Percentiles rank a stretch among this genome's conserved stretches.
These are phyloP conservation scores for Cynodonichthys magdalenae DNA, from an alignment of 2,797 vertebrate species.

Conservation along the genomic window DNA sequence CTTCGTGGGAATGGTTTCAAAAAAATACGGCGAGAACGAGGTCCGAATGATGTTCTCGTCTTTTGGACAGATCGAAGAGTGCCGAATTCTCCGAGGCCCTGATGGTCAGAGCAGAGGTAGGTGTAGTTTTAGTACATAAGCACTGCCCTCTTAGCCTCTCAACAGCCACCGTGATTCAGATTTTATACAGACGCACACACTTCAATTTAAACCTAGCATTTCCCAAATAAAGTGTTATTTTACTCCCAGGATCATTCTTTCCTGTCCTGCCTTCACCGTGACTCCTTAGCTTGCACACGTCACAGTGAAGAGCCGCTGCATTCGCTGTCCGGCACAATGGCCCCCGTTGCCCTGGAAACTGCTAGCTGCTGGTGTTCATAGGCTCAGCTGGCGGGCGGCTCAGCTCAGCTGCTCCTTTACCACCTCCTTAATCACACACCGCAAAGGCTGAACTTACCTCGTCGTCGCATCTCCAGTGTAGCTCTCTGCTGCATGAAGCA, in stretches of 20 bases:
- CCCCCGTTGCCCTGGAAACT: slow-evolving; percentile 74
- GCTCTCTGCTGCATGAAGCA: slow-evolving; percentile 56
- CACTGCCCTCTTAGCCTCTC: slow-evolving; percentile 14
- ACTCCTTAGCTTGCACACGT: slow-evolving; percentile 55
- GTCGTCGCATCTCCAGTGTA: slow-evolving; percentile 60
- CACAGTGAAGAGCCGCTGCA: slow-evolving; percentile 54
- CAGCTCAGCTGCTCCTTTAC: slow-evolving; percentile 65
- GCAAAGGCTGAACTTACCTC: slow-evolving; percentile 75
- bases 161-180: slow-evolving; percentile 43
- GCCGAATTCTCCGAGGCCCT: slow-evolving; percentile 94
- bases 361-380: slow-evolving; percentile 70
- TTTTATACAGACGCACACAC: slow-evolving; percentile 45
- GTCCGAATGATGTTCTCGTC: slow-evolving; percentile 98
- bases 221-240: slow-evolving; percentile 55
- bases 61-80: slow-evolving; percentile 97
- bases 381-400: slow-evolving; percentile 78
- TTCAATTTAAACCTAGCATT: slow-evolving; percentile 24
- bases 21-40: slow-evolving; percentile 98
- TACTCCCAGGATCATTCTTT: slow-evolving; percentile 58
- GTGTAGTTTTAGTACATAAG: slow-evolving; percentile 51
- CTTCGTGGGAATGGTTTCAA: slow-evolving; percentile 98
- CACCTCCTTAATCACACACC: slow-evolving; percentile 70
- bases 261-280: slow-evolving; percentile 36
- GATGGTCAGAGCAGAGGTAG: slow-evolving; percentile 97
- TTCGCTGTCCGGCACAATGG: slow-evolving; percentile 70